Percentiles rank a stretch among this genome's conserved stretches.
These are phyloP conservation scores for Uloborus diversus DNA, from an alignment of 1,140 invertebrate genomes.

Conservation along the genomic window DNA sequence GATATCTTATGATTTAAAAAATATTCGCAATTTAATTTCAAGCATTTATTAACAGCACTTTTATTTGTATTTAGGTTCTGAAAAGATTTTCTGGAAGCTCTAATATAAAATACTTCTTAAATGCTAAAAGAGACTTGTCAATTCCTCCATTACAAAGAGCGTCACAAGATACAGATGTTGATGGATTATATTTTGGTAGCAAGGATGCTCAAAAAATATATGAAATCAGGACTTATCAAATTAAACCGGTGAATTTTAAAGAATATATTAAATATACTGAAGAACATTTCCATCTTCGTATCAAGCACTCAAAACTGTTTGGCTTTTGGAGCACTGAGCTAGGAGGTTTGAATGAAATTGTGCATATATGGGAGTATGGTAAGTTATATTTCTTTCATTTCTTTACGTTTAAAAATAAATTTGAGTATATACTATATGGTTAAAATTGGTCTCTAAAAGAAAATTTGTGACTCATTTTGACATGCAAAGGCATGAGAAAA, in stretches of 20 bases:
- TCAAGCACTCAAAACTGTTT: conserved; percentile 62
- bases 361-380: conserved; percentile 68
- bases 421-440: not conserved
- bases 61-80: no score
- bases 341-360: conserved; percentile 64
- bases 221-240: conserved; percentile 62
- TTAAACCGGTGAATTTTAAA: conserved; percentile 61
- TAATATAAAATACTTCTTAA: not conserved
- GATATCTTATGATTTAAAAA: no score
- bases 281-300: conserved; percentile 63
- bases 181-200: conserved; percentile 12
- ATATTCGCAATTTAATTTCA: no score
- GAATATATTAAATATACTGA: conserved; percentile 62
- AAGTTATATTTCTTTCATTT: conserved; percentile 44
- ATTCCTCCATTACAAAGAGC: conserved; percentile 26
- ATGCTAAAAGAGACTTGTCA: not conserved
- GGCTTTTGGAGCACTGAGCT: conserved; percentile 66
- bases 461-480: no score
- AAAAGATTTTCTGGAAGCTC: no score
- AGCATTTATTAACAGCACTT: no score
- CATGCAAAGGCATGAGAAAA: no score
- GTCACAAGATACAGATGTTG: not conserved
- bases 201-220: conserved; percentile 61
- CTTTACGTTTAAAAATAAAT: no score
- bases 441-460: no score